Evolutionary conservation across 2,888 invertebrate genomes (phyloP).

Genomic region (Spatulosminthurus flaviceps): DNA sequence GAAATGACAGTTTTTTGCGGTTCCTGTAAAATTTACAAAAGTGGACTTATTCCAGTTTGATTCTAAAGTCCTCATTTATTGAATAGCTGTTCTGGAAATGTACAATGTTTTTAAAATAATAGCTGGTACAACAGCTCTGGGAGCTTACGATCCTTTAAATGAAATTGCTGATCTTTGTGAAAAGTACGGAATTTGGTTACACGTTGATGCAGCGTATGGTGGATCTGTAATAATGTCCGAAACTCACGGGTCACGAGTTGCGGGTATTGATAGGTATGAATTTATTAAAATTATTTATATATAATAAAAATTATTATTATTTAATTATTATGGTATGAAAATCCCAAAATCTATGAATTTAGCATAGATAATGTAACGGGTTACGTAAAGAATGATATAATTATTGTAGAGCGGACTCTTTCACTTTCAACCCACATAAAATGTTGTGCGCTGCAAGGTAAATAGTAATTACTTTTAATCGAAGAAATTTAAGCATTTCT

Average conservation of each 20-base stretch:
- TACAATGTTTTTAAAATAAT: no score
- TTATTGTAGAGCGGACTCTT: slow-evolving; percentile 63
- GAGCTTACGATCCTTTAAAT: slow-evolving; percentile 29
- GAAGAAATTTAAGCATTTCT: neutral
- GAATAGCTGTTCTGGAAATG: no score
- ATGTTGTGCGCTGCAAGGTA: neutral
- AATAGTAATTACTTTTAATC: neutral
- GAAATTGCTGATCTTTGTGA: slow-evolving; percentile 40
- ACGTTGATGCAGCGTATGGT: slow-evolving; percentile 47
- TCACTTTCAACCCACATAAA: slow-evolving; percentile 39
- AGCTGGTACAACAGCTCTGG: slow-evolving; percentile 43
- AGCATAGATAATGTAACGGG: no score
- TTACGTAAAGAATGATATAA: no score
- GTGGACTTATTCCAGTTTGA: no score
- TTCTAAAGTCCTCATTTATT: no score
- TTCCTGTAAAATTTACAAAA: no score
- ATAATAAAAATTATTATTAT: slow-evolving; percentile 16
- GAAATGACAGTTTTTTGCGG: no score
- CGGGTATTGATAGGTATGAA: slow-evolving; percentile 46
- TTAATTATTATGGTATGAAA: no score
- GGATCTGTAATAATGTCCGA: slow-evolving; percentile 50
- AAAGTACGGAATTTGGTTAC: slow-evolving; percentile 52
- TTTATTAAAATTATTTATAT: no score
- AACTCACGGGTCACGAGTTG: slow-evolving; percentile 30
- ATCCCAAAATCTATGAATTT: no score